A percentile compares a stretch with the other conserved stretches of the same genome.
These are phyloP conservation scores for Megalops cyprinoides DNA, from an alignment of 2,797 vertebrate genomes.

Conservation along the genomic window DNA sequence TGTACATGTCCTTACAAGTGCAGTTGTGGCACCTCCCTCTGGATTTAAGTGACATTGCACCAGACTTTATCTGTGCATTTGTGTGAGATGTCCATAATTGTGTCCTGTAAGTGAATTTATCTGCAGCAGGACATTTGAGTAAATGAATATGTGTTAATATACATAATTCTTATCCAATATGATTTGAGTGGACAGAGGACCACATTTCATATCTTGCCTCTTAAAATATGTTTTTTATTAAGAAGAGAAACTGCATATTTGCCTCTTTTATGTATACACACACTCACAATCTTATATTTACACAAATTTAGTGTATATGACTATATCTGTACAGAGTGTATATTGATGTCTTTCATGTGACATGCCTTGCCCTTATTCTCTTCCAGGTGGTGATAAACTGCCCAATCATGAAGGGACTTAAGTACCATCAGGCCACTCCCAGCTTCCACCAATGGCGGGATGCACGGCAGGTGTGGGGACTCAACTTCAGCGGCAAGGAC, in stretches of 20 bases:
- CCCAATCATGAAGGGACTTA: constrained; percentile 77
- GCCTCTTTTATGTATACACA: neutral
- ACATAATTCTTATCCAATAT: no score
- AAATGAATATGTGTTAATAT: constrained; percentile 1
- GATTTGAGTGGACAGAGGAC: neutral
- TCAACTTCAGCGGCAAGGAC: constrained; percentile 85
- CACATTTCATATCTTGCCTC: neutral
- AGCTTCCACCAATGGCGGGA: constrained; percentile 89
- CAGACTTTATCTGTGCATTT: neutral
- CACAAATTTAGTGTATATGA: neutral
- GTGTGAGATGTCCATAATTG: neutral
- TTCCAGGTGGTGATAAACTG: constrained; percentile 90
- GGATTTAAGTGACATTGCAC: constrained; percentile 14
- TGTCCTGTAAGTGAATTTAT: neutral
- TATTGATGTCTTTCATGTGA: neutral
- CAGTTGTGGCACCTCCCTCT: constrained; percentile 19
- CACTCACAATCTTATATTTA: neutral
- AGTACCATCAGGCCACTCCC: constrained; percentile 86
- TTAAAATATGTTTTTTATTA: neutral
- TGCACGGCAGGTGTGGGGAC: constrained; percentile 84
- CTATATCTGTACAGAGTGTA: neutral
- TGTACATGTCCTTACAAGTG: neutral
- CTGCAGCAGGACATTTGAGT: no score
- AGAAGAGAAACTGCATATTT: neutral
- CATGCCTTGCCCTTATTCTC: no score